Evolutionary conservation across 2,888 invertebrate species (phyloP).

Genomic region (Entomobrya proxima): DNA sequence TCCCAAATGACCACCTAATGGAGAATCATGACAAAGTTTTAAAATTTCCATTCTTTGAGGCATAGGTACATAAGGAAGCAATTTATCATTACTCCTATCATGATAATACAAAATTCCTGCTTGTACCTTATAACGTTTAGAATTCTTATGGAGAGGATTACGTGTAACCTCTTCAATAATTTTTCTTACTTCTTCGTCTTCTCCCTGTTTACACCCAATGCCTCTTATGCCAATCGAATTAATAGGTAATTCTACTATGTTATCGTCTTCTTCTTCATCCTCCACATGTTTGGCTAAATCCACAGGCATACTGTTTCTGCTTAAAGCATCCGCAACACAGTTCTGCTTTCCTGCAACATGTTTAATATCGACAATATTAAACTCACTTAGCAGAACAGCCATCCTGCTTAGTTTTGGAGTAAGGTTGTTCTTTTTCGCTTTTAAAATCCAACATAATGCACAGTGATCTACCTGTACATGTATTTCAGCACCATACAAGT

Average conservation of each 20-base stretch:
- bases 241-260: background rate
- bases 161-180: background rate
- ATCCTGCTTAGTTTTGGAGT: conserved; percentile 12
- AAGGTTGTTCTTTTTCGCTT: background rate
- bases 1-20: conserved; percentile 51
- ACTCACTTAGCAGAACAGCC: background rate
- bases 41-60: conserved; percentile 56
- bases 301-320: background rate
- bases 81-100: background rate
- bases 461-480: background rate
- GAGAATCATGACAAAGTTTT: conserved; percentile 62
- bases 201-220: background rate
- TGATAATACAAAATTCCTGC: background rate
- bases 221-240: background rate
- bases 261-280: background rate
- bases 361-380: background rate
- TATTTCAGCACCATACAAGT: background rate
- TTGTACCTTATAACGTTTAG: background rate
- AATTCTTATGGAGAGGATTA: background rate
- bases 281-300: background rate
- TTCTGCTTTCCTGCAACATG: background rate
- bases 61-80: conserved; percentile 7
- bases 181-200: background rate
- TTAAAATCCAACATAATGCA: background rate
- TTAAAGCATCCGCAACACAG: conserved; percentile 21